phyloP scores from a whole-genome alignment of 1,140 invertebrate species.

The Saxidomus purpurata region DNA sequence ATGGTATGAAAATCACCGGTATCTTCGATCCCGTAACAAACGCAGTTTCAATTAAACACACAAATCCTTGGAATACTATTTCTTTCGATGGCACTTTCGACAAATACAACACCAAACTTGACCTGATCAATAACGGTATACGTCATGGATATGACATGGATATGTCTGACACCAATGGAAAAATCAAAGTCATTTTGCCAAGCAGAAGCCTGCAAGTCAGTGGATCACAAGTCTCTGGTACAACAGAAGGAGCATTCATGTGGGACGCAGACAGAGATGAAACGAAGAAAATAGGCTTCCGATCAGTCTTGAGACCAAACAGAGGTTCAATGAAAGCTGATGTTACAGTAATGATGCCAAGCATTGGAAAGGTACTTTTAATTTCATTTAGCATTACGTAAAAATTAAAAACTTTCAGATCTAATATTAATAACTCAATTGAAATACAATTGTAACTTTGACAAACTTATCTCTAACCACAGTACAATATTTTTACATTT shows the following conservation, averaged over 20 bases:
- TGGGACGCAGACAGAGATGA: constrained; percentile 79
- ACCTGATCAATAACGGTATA: constrained; percentile 47
- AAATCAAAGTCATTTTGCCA: constrained; percentile 66
- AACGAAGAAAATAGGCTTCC: constrained; percentile 75
- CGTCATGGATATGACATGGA: constrained; percentile 66
- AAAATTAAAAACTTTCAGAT: no score
- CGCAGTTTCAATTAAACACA: neutral
- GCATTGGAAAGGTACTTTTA: constrained; percentile 74
- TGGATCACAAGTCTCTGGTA: constrained; percentile 41
- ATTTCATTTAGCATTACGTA: no score
- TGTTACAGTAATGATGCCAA: constrained; percentile 73
- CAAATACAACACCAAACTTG: constrained; percentile 14
- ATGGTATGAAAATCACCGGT: neutral
- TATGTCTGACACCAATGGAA: constrained; percentile 15
- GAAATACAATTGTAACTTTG: no score
- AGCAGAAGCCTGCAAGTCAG: constrained; percentile 68
- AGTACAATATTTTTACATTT: no score
- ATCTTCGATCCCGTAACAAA: constrained; percentile 30
- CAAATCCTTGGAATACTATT: neutral
- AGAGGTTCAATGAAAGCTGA: constrained; percentile 69
- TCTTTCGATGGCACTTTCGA: neutral
- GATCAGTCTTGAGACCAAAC: constrained; percentile 63
- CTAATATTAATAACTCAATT: no score
- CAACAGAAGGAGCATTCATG: constrained; percentile 69
- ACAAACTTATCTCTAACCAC: no score